These are phyloP conservation scores for Macaca nemestrina DNA, from an alignment of 2,113 vertebrate genomes.

Conservation along the genomic window DNA sequence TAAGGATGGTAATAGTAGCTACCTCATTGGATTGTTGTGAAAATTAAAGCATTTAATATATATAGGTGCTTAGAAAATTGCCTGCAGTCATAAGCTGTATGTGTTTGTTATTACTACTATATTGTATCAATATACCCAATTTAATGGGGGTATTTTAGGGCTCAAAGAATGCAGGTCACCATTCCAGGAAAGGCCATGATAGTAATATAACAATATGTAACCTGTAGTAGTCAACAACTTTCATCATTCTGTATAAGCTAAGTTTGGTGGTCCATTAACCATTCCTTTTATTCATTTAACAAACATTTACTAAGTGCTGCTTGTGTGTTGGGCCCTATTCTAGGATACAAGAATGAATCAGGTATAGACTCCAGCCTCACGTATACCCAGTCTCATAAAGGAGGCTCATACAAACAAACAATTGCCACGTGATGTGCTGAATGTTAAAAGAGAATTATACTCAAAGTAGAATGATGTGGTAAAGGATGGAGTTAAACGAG, in stretches of 20 bases:
- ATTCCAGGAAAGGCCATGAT: background rate
- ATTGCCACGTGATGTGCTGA: background rate
- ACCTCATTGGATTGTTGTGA: background rate
- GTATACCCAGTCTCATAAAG: background rate
- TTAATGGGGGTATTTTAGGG: background rate
- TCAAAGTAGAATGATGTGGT: background rate
- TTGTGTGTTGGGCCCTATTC: background rate
- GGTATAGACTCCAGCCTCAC: background rate
- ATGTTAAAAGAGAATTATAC: background rate
- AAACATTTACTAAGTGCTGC: background rate
- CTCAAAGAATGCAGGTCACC: background rate
- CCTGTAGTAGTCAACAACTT: rapidly evolving
- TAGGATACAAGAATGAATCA: background rate
- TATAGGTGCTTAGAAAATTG: background rate
- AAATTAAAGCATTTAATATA: constrained; percentile 10
- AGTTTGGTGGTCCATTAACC: background rate
- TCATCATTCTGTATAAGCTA: background rate
- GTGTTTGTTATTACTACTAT: background rate
- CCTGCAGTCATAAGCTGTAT: background rate
- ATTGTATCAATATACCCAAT: background rate
- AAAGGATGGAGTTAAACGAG: background rate
- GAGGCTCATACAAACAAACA: background rate
- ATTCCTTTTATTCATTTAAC: background rate
- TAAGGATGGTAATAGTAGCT: background rate
- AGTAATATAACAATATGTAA: background rate